A percentile compares a stretch with the other conserved stretches of the same genome.
Evolutionary conservation across 2,113 vertebrate species (phyloP).

Genomic region (Hydrochoerus hydrochaeris): DNA sequence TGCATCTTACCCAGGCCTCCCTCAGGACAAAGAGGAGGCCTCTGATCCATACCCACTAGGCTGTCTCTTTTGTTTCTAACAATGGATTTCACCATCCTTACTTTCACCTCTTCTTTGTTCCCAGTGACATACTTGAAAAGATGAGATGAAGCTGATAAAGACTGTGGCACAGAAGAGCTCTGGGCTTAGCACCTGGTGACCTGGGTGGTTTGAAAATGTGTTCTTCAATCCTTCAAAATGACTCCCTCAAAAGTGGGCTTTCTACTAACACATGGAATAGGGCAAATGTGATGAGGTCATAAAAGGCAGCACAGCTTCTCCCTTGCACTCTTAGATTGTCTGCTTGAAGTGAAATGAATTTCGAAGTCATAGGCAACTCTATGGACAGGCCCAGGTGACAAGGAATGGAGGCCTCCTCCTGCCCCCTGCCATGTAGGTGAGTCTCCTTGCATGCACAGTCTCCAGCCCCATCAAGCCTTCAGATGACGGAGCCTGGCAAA

Average conservation of each 20-base stretch:
- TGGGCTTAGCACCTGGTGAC: not conserved
- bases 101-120: not conserved
- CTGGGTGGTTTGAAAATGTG: not conserved
- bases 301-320: not conserved
- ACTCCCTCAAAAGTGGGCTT: not conserved
- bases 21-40: not conserved
- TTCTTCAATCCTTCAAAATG: not conserved
- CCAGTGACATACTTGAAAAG: not conserved
- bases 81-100: not conserved
- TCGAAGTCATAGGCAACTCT: not conserved
- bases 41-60: accelerated
- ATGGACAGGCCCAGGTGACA: not conserved
- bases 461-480: not conserved
- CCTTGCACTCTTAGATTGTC: not conserved
- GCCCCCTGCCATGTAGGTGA: accelerated
- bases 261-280: not conserved
- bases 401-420: not conserved
- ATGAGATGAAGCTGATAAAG: not conserved
- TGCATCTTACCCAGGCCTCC: not conserved
- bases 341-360: not conserved
- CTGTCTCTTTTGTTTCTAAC: not conserved
- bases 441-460: not conserved
- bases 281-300: not conserved
- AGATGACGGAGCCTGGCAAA: not conserved
- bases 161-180: not conserved